These are phyloP conservation scores for Pitangus sulphuratus DNA, from an alignment of 2,797 vertebrate species.

Conservation along the genomic window DNA sequence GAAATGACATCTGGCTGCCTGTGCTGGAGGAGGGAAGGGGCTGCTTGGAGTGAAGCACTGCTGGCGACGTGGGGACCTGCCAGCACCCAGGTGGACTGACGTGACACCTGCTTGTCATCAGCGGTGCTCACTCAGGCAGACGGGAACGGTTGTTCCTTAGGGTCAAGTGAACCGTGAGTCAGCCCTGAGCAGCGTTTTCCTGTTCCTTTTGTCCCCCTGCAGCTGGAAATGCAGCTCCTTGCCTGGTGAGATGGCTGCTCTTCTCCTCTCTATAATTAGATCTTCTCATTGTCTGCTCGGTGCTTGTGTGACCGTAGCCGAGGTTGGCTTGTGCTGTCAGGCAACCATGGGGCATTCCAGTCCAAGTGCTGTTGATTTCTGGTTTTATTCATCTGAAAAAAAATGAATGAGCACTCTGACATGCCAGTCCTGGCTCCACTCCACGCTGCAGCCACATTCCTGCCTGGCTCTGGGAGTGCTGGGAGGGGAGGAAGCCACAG, in stretches of 20 bases:
- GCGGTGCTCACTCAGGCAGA: background rate
- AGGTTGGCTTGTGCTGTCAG: slow-evolving; percentile 20
- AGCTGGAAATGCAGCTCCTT: background rate
- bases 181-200: background rate
- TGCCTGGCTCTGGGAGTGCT: background rate
- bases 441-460: background rate
- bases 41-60: background rate
- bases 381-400: background rate
- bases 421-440: background rate
- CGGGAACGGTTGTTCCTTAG: accelerated
- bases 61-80: background rate
- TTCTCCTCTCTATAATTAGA: slow-evolving; percentile 31
- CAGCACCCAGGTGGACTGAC: background rate
- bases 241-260: background rate
- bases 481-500: background rate
- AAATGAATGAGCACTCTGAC: background rate
- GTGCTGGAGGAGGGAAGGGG: background rate
- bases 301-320: background rate
- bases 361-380: slow-evolving; percentile 1
- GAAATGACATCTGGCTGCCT: background rate
- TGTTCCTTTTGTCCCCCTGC: background rate
- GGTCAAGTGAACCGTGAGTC: background rate
- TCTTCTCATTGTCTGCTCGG: background rate
- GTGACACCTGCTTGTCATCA: background rate
- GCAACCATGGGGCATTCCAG: slow-evolving; percentile 14